A percentile compares a stretch with the other conserved stretches of the same genome.
phyloP scores from a whole-genome alignment of 2,888 invertebrate genomes.

The Amaurobius ferox region DNA sequence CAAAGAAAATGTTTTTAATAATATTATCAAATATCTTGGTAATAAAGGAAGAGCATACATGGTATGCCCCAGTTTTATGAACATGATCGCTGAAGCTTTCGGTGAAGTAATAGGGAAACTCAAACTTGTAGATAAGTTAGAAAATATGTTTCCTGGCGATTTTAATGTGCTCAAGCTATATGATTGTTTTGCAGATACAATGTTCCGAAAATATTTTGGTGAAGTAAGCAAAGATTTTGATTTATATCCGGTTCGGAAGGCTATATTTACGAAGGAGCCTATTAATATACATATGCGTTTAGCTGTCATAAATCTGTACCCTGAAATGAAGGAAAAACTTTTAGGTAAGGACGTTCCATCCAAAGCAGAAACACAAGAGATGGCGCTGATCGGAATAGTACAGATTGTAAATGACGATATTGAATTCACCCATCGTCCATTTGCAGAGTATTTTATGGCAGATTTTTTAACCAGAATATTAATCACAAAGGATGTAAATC shows the following conservation, averaged over 20 bases:
- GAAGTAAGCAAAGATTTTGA: too few relatives aligned
- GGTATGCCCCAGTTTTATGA: neutral
- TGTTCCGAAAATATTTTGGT: too few relatives aligned
- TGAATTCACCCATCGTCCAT: constrained; percentile 16
- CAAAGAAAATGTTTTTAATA: neutral
- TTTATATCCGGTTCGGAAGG: too few relatives aligned
- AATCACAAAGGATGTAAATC: neutral
- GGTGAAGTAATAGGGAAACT: neutral
- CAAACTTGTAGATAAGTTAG: neutral
- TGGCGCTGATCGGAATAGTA: neutral
- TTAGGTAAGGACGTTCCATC: neutral
- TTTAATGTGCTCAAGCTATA: constrained; percentile 4
- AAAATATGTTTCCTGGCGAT: neutral
- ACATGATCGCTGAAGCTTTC: constrained; percentile 12
- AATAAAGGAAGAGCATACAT: neutral
- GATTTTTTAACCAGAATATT: neutral
- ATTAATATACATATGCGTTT: neutral
- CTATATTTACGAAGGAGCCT: too few relatives aligned
- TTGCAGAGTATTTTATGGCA: constrained; percentile 40
- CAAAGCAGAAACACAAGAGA: neutral
- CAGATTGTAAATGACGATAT: neutral
- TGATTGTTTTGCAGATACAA: constrained; percentile 13
- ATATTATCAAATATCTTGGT: neutral
- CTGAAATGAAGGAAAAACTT: neutral
- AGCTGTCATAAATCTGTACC: neutral